phyloP scores from a whole-genome alignment of 1,140 invertebrate species.

The Hyposmocoma kahamanoa region DNA sequence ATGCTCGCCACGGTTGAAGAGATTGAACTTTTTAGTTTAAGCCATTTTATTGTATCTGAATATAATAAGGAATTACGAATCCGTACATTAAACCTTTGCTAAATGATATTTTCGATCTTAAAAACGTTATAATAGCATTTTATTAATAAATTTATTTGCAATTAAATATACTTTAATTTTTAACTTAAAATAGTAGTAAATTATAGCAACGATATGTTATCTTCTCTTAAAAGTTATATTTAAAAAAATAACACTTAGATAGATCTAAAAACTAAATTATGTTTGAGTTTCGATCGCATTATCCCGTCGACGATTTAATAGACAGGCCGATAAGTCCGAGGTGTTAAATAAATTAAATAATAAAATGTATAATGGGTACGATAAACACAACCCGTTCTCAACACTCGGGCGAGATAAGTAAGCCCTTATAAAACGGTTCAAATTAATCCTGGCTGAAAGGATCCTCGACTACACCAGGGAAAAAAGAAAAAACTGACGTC shows the following conservation, averaged over 20 bases:
- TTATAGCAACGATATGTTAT: too few relatives aligned
- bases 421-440: slow-evolving; percentile 67
- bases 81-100: too few relatives aligned
- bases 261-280: slow-evolving; percentile 44
- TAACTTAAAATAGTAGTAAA: too few relatives aligned
- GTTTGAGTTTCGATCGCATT: slow-evolving; percentile 61
- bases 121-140: too few relatives aligned
- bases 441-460: slow-evolving; percentile 70
- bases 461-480: slow-evolving; percentile 29
- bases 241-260: slow-evolving; percentile 41
- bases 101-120: too few relatives aligned
- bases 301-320: slow-evolving; percentile 64
- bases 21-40: too few relatives aligned
- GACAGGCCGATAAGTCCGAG: slow-evolving; percentile 61
- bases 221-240: too few relatives aligned
- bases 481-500: slow-evolving; percentile 64
- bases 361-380: slow-evolving; percentile 69
- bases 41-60: too few relatives aligned
- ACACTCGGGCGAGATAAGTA: slow-evolving; percentile 61
- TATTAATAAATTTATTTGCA: too few relatives aligned
- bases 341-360: slow-evolving; percentile 73
- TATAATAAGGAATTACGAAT: too few relatives aligned
- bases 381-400: slow-evolving; percentile 68
- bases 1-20: too few relatives aligned
- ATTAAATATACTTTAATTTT: too few relatives aligned